These are phyloP conservation scores for Mycetomoellerius zeteki DNA, from an alignment of 1,140 invertebrate genomes.

Conservation along the genomic window DNA sequence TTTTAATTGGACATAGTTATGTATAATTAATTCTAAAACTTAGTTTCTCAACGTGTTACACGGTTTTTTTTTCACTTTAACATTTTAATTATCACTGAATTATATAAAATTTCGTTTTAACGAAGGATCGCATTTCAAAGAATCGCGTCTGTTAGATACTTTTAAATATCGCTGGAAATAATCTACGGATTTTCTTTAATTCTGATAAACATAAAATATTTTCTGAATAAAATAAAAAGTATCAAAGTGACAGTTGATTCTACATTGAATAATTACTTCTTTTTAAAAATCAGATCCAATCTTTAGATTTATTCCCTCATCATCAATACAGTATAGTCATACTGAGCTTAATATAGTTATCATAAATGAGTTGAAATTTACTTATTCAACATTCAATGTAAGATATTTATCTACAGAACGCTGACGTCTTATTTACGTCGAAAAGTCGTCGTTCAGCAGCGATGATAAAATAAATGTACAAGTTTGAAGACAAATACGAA, in stretches of 20 bases:
- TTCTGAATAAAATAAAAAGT: not conserved
- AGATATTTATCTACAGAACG: not conserved
- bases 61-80: not conserved
- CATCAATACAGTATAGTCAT: not conserved
- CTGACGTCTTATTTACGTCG: constrained; percentile 28
- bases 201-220: not conserved
- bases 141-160: not conserved
- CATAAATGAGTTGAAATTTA: not conserved
- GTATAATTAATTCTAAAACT: not conserved
- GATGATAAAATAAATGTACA: constrained; percentile 15
- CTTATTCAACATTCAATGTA: not conserved
- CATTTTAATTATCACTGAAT: not conserved
- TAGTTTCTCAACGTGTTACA: not conserved
- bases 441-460: not conserved
- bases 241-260: not conserved
- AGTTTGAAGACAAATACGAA: constrained; percentile 19
- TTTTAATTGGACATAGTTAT: not conserved
- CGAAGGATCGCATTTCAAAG: not conserved
- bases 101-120: constrained; percentile 5
- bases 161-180: not conserved
- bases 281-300: not conserved
- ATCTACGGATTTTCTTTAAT: not conserved
- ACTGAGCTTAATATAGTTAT: not conserved
- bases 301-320: not conserved
- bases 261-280: not conserved